Evolutionary conservation across 1,140 invertebrate species (phyloP).

Genomic region (Thereuonema tuberculata): DNA sequence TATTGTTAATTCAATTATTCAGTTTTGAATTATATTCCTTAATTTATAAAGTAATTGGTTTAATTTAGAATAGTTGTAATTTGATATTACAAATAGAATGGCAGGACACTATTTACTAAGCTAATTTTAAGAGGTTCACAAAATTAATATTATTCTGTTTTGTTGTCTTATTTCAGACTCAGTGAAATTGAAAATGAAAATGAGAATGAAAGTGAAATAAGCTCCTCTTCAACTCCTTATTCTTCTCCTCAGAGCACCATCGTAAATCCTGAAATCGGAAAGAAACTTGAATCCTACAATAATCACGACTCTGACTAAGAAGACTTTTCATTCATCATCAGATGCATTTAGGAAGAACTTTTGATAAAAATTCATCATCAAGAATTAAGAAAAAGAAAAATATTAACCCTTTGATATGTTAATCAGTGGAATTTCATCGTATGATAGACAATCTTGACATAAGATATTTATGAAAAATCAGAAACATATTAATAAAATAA

Average conservation of each 20-base stretch:
- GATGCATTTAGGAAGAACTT: too few species aligned
- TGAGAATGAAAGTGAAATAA: background rate
- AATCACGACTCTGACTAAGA: slow-evolving; percentile 23
- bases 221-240: background rate
- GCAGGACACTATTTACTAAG: background rate
- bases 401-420: too few species aligned
- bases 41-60: background rate
- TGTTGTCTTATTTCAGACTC: background rate
- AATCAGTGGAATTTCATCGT: too few species aligned
- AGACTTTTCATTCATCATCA: too few species aligned
- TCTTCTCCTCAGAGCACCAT: background rate
- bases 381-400: too few species aligned
- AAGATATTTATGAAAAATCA: too few species aligned
- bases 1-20: too few species aligned
- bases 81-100: background rate
- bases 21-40: too few species aligned
- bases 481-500: too few species aligned
- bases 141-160: slow-evolving; percentile 9
- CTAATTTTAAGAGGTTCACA: background rate
- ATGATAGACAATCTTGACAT: too few species aligned
- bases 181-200: slow-evolving; percentile 1
- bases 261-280: background rate
- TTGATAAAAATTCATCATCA: too few species aligned
- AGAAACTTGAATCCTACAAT: background rate
- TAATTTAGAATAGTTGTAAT: background rate